Percentiles rank a stretch among this genome's conserved stretches.
phyloP scores from a whole-genome alignment of 1,140 invertebrate genomes.

The Drosophila pachea region DNA sequence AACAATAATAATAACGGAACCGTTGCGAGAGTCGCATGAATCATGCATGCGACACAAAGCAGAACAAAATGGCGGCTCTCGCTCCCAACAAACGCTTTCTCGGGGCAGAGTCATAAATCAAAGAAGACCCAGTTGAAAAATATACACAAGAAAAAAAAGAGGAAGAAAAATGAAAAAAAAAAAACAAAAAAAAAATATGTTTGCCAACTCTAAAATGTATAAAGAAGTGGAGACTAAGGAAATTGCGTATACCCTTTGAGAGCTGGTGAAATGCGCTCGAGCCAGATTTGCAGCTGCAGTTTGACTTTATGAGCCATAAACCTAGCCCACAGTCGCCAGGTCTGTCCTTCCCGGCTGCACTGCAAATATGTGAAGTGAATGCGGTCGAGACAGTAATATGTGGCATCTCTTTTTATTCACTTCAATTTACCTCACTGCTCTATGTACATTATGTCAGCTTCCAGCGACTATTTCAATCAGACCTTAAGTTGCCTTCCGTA shows the following conservation, averaged over 20 bases:
- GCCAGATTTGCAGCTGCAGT: neutral
- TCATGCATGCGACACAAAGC: slow-evolving; percentile 69
- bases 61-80: slow-evolving; percentile 54
- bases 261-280: neutral
- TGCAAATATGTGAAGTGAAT: neutral
- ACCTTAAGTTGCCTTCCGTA: too few species aligned
- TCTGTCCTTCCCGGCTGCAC: neutral
- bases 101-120: slow-evolving; percentile 65
- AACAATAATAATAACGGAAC: slow-evolving; percentile 14
- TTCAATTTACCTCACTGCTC: too few species aligned
- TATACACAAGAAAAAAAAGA: neutral
- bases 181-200: slow-evolving; percentile 56
- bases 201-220: slow-evolving; percentile 41
- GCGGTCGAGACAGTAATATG: neutral
- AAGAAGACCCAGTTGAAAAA: slow-evolving; percentile 50
- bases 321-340: too few species aligned
- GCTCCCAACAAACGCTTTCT: slow-evolving; percentile 2
- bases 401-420: neutral
- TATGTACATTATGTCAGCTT: too few species aligned
- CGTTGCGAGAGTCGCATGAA: slow-evolving; percentile 51
- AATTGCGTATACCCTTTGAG: neutral
- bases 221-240: neutral
- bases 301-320: slow-evolving; percentile 6
- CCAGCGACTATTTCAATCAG: too few species aligned
- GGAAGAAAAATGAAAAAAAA: neutral